Evolutionary conservation across 2,888 invertebrate genomes (phyloP).

Genomic region (Drosophila helvetica): DNA sequence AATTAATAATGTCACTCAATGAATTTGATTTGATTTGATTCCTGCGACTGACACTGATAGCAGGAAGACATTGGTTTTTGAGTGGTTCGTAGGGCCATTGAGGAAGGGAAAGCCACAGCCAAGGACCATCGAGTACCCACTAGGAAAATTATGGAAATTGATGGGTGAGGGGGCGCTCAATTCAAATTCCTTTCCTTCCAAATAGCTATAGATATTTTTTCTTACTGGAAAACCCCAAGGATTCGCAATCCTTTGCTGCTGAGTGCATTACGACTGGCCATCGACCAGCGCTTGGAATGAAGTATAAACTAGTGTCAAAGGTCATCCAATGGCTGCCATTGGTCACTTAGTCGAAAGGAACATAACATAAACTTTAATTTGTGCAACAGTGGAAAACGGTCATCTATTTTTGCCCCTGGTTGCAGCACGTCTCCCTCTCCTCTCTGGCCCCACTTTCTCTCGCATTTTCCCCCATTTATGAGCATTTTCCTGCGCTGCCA

Average conservation of each 20-base stretch:
- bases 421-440: neutral
- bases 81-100: neutral
- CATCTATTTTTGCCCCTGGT: conserved; percentile 10
- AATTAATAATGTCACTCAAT: conserved; percentile 50
- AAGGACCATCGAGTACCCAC: too few relatives aligned
- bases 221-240: too few relatives aligned
- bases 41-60: neutral
- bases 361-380: conserved; percentile 68
- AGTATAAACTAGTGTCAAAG: conserved; percentile 18
- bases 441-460: conserved; percentile 1
- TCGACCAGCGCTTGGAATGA: conserved; percentile 1
- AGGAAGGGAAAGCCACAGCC: neutral
- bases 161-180: neutral
- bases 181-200: too few relatives aligned
- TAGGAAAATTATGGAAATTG: neutral
- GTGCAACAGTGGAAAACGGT: conserved; percentile 53
- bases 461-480: conserved; percentile 51
- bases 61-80: neutral
- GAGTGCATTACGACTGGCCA: neutral
- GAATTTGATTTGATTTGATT: conserved; percentile 2
- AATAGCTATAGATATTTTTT: too few relatives aligned
- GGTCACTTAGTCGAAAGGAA: conserved; percentile 16
- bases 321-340: conserved; percentile 16
- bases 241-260: too few relatives aligned
- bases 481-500: conserved; percentile 41